Evolutionary conservation across 2,113 vertebrate genomes (phyloP).

Genomic region (Onychostruthus taczanowskii): DNA sequence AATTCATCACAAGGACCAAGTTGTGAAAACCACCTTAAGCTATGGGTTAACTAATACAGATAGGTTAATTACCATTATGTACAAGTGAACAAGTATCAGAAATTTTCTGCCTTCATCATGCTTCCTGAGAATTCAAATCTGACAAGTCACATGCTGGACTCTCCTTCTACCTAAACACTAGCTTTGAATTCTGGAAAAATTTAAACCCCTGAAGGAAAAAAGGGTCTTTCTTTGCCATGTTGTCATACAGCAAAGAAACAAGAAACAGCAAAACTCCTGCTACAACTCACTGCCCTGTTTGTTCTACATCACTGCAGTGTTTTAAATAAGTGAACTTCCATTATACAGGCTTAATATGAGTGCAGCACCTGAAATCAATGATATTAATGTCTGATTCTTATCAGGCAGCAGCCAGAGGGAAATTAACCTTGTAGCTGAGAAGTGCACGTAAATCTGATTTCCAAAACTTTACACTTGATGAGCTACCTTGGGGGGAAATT

Average conservation of each 20-base stretch:
- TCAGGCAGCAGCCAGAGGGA: not conserved
- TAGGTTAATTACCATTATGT: not conserved
- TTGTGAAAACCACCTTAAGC: not conserved
- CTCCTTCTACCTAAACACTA: not conserved
- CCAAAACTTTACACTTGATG: not conserved
- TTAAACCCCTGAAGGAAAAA: not conserved
- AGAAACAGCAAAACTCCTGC: not conserved
- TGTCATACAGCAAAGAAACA: not conserved
- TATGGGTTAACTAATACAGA: not conserved
- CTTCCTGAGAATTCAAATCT: not conserved
- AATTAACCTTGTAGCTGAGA: conserved; percentile 11
- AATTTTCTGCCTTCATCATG: not conserved
- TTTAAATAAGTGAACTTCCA: not conserved
- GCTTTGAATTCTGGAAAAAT: not conserved
- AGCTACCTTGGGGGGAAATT: not conserved
- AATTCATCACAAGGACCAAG: not conserved
- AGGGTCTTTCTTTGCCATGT: not conserved
- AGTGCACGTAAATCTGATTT: not conserved
- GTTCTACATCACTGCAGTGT: not conserved
- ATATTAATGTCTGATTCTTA: conserved; percentile 13
- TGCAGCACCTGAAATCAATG: not conserved
- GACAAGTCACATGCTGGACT: not conserved
- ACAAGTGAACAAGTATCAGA: not conserved
- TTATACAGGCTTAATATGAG: not conserved
- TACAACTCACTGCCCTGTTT: not conserved